Evolutionary conservation across 92 coral and sea anemone genomes (phyloP).

Genomic region (Umimayanthus kanabou): DNA sequence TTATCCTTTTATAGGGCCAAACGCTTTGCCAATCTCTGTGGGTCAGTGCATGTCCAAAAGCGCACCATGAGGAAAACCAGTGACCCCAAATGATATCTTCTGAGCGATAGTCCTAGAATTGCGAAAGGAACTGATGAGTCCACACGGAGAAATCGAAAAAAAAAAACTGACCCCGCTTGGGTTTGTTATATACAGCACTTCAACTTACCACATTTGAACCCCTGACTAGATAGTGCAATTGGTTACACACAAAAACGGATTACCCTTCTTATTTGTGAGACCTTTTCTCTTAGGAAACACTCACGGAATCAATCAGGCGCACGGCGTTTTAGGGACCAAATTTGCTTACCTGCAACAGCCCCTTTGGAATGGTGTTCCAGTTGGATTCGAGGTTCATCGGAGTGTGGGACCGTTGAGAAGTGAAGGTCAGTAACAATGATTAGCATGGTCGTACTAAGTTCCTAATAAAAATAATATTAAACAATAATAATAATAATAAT

Average conservation of each 20-base stretch:
- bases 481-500: no score
- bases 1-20: neutral
- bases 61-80: no score
- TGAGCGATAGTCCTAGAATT: no score
- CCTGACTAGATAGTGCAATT: neutral
- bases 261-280: neutral
- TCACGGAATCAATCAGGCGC: constrained; percentile 57
- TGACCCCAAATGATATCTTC: no score
- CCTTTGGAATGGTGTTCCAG: constrained; percentile 76
- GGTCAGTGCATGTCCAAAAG: neutral
- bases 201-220: no score
- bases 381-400: constrained; percentile 54
- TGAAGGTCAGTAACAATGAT: constrained; percentile 51
- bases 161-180: no score
- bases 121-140: no score
- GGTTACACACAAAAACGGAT: neutral
- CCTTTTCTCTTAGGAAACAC: constrained; percentile 49
- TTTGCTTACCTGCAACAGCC: constrained; percentile 54
- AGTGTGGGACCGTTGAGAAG: constrained; percentile 66
- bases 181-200: no score
- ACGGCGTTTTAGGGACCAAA: constrained; percentile 54
- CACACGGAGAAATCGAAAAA: no score
- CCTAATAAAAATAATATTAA: no score
- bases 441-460: no score
- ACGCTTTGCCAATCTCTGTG: neutral